Evolutionary conservation across 2,888 invertebrate species (phyloP).

Genomic region (Trachelus iudaicus): DNA sequence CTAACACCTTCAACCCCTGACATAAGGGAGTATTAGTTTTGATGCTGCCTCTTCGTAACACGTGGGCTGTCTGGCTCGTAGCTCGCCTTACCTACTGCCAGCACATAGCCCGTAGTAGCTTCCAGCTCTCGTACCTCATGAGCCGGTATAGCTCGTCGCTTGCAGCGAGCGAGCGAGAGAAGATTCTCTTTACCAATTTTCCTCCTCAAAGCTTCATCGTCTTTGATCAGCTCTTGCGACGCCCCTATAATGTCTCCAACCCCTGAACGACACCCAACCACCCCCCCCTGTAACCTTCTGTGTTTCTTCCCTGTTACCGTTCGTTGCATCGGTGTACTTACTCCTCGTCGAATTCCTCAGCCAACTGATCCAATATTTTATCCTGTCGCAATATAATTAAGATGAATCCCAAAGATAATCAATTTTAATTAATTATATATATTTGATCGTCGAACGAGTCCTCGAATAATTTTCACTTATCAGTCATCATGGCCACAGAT

Average conservation of each 20-base stretch:
- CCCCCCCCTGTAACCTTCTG: slow-evolving; percentile 19
- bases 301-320: slow-evolving; percentile 26
- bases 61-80: slow-evolving; percentile 19
- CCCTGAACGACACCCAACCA: slow-evolving; percentile 21
- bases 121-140: not conserved
- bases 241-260: slow-evolving; percentile 54
- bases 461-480: not conserved
- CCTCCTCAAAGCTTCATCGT: slow-evolving; percentile 62
- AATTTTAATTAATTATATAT: not conserved
- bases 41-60: slow-evolving; percentile 39
- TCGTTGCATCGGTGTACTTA: not conserved
- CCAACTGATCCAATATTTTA: not conserved
- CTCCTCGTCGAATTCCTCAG: not conserved
- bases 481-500: not conserved
- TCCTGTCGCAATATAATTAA: not conserved
- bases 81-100: slow-evolving; percentile 8
- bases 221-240: slow-evolving; percentile 62
- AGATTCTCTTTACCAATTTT: slow-evolving; percentile 61
- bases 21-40: slow-evolving; percentile 60
- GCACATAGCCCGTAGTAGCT: slow-evolving; percentile 22
- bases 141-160: slow-evolving; percentile 33
- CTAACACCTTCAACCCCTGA: slow-evolving; percentile 58
- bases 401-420: not conserved
- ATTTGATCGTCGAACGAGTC: not conserved
- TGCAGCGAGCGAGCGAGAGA: slow-evolving; percentile 33